phyloP scores from a whole-genome alignment of 2,797 vertebrate species.

The Neosilurus mollespiculum region DNA sequence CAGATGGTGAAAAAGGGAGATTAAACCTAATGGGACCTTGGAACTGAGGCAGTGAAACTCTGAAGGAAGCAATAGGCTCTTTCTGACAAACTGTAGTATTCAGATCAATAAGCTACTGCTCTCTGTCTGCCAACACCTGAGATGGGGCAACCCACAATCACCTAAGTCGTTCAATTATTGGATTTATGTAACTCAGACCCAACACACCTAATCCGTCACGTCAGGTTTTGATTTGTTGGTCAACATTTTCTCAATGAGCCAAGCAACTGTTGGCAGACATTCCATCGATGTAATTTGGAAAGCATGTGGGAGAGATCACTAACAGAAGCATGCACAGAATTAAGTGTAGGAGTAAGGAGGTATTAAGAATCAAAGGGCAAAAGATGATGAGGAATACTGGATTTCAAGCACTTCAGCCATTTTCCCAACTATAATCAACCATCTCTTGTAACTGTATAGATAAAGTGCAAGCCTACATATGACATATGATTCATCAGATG shows the following conservation, averaged over 20 bases:
- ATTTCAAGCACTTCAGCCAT: constrained; percentile 23
- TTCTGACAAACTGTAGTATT: constrained; percentile 63
- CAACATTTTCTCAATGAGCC: constrained; percentile 9
- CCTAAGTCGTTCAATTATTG: constrained; percentile 41
- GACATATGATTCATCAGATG: background rate
- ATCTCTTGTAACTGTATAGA: background rate
- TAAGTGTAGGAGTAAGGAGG: constrained; percentile 26
- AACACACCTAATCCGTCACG: constrained; percentile 34
- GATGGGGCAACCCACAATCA: constrained; percentile 45
- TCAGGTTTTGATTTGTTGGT: constrained; percentile 44
- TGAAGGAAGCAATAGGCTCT: constrained; percentile 57
- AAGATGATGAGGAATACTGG: constrained; percentile 27
- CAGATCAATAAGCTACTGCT: constrained; percentile 70
- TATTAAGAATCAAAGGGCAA: constrained; percentile 35
- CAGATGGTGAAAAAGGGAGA: background rate
- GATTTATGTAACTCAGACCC: constrained; percentile 44
- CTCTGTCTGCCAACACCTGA: constrained; percentile 65
- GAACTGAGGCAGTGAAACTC: constrained; percentile 22
- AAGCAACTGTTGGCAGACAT: constrained; percentile 37
- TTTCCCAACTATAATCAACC: constrained; percentile 11
- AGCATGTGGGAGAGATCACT: constrained; percentile 42
- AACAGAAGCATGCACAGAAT: constrained; percentile 15
- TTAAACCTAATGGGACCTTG: background rate
- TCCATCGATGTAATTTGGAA: constrained; percentile 46
- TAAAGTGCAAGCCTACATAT: background rate